Conservation (phyloP, 1,140 invertebrate genomes). For the Heterodera carotae region DNA sequence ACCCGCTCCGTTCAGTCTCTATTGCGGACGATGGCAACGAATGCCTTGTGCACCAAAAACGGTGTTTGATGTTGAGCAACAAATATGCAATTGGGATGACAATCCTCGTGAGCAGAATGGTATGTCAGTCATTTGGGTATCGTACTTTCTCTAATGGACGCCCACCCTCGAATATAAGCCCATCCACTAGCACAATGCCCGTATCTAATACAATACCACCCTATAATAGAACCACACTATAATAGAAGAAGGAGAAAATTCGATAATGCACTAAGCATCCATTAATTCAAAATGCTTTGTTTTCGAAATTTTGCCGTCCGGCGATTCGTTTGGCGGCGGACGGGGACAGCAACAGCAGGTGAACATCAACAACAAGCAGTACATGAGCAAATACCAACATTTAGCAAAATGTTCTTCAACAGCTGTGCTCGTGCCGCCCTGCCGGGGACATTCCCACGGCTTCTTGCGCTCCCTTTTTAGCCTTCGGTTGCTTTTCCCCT, state of each 20-base stretch:
- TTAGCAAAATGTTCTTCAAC: neutral
- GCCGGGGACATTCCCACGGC: neutral
- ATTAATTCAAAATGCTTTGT: neutral
- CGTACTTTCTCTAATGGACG: no score
- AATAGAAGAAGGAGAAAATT: neutral
- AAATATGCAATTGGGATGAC: conserved; percentile 61
- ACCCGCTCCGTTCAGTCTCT: conserved; percentile 64
- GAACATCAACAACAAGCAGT: neutral
- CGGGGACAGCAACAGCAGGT: neutral
- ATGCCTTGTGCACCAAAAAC: conserved; percentile 65
- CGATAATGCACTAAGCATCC: neutral
- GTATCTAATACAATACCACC: no score
- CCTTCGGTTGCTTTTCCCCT: neutral
- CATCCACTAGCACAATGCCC: no score
- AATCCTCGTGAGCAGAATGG: conserved; percentile 8
- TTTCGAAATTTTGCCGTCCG: neutral
- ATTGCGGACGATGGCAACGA: conserved; percentile 63
- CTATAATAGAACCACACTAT: no score
- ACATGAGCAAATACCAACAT: neutral
- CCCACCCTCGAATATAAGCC: no score
- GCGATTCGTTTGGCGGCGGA: neutral
- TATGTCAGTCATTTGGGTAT: neutral
- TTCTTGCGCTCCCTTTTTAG: neutral
- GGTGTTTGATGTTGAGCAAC: conserved; percentile 55
- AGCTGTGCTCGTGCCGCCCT: no score